Conservation (phyloP, 1,140 invertebrate species). For the Phocides pigmalion region DNA sequence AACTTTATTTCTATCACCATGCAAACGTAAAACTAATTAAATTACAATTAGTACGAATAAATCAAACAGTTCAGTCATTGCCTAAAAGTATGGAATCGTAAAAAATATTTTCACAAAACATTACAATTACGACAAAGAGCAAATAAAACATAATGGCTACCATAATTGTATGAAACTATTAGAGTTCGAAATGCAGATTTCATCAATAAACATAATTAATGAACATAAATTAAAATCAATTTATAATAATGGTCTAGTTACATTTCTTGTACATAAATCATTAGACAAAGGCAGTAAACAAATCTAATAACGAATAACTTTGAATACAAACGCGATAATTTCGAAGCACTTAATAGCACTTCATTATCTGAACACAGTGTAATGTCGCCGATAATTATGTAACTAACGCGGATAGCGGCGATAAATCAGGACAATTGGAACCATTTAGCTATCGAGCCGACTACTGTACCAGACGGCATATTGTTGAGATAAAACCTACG, state of each 20-base stretch:
- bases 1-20: too few relatives aligned
- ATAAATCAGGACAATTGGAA: slow-evolving; percentile 40
- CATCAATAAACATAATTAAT: too few relatives aligned
- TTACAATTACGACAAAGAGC: too few relatives aligned
- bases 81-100: too few relatives aligned
- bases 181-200: too few relatives aligned
- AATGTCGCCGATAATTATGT: slow-evolving; percentile 31
- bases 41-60: too few relatives aligned
- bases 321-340: slow-evolving; percentile 30
- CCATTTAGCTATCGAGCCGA: slow-evolving; percentile 40
- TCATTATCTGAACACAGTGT: slow-evolving; percentile 32
- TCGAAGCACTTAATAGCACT: slow-evolving; percentile 25
- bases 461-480: slow-evolving; percentile 42
- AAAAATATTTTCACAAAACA: too few relatives aligned
- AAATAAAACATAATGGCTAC: too few relatives aligned
- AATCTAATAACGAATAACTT: slow-evolving; percentile 8
- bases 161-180: too few relatives aligned
- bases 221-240: not conserved
- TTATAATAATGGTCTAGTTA: not conserved
- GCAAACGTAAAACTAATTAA: too few relatives aligned
- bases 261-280: slow-evolving; percentile 2
- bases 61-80: too few relatives aligned
- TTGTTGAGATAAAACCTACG: slow-evolving; percentile 46
- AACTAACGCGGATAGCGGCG: slow-evolving; percentile 29
- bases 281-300: slow-evolving; percentile 20